A percentile compares a stretch with the other conserved stretches of the same genome.
phyloP scores from a whole-genome alignment of 2,888 invertebrate species.

The Lasioglossum pauxillum region DNA sequence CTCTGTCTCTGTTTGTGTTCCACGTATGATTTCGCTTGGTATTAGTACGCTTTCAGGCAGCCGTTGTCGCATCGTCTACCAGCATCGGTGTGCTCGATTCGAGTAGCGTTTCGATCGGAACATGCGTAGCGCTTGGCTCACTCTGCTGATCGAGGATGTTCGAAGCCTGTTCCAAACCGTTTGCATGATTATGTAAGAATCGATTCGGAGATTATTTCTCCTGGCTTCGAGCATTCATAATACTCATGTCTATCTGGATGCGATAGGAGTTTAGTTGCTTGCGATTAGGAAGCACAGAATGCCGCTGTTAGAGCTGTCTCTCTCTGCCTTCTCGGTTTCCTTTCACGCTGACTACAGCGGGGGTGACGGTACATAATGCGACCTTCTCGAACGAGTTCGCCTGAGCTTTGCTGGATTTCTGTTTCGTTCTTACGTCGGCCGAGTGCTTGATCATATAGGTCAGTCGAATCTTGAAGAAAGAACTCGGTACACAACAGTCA shows the following conservation, averaged over 20 bases:
- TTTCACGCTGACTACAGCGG: conserved; percentile 58
- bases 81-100: conserved; percentile 8
- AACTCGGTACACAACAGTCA: background rate
- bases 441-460: conserved; percentile 35
- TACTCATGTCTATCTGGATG: conserved; percentile 14
- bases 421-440: conserved; percentile 52
- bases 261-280: conserved; percentile 25
- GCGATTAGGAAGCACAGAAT: conserved; percentile 2
- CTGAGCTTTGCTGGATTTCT: conserved; percentile 79
- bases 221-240: conserved; percentile 33
- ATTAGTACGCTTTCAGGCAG: conserved; percentile 42
- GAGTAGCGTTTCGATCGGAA: conserved; percentile 11
- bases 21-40: conserved; percentile 43
- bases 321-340: conserved; percentile 38
- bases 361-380: conserved; percentile 50
- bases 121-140: conserved; percentile 32
- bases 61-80: conserved; percentile 22
- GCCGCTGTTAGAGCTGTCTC: conserved; percentile 25
- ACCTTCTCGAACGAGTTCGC: conserved; percentile 73
- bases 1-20: conserved; percentile 28
- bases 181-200: background rate
- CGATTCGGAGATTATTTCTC: background rate
- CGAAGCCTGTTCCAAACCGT: conserved; percentile 36
- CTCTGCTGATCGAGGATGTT: conserved; percentile 28
- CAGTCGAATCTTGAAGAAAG: background rate